Base-by-base conservation (phyloP, 2,888 invertebrate species). In the Eurytoma californica region DNA sequence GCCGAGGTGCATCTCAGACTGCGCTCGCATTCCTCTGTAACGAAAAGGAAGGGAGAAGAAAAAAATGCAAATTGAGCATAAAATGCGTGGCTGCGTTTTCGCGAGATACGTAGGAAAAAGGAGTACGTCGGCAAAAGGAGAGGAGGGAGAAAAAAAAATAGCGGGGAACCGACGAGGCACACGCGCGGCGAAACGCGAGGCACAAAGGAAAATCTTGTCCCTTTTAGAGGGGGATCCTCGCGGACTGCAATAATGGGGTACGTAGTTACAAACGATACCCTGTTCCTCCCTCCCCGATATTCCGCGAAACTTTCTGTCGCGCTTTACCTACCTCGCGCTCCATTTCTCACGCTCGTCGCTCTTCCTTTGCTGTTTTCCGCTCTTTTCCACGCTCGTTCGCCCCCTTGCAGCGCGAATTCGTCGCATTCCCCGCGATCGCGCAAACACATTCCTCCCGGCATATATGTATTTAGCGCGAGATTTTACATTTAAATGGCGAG, bases 161-260 rank as follows among this genome's bases (percentile, higher is more conserved):
- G 39, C 13, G n/a, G 53, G 16, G 14, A 14, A 9, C 66, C 20
- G 61, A 14, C 30, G 39, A 14, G 47, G 63, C 39, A 20, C 14
- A 47, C 47, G 7, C 3, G 12, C 49, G 51, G 18, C 30, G 20
- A n/a, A 3, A 14, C 24, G 67, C 61, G 13, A 13, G 20, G 18
- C 49, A 72, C 51, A 72, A 72, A 72, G 47, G 51, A 28, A 47
- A 72, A 28, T 28, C 49, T 72, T 57, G 57, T n/a, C 61, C 13
- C 69, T 57, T 7, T 47, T 18, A 69, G 57, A 68, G 57, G 57
- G 69, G 69, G 13, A 39, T 39, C 5, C 18, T 16, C 66, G 30
- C n/a, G 47, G 51, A 39, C 51, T 30, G 63, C 61, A 69, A 76
- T 69, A 69, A 76, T 69, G 63, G 76, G 30, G 63, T 63, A 55